phyloP scores from a whole-genome alignment of 2,797 vertebrate genomes.

The Neoniphon sammara region DNA sequence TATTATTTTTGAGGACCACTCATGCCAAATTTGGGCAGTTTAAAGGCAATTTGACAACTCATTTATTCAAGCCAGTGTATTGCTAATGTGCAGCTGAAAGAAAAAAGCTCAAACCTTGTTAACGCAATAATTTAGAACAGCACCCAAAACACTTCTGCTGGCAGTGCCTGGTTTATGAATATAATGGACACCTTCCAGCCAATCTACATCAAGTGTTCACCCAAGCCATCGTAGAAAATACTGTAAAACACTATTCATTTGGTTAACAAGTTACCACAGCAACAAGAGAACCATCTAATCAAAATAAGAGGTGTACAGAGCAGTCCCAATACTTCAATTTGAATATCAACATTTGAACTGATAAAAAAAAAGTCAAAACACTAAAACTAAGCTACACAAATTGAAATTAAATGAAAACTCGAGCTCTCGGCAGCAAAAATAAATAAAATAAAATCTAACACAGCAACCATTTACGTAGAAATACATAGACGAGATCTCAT shows the following conservation, averaged over 20 bases:
- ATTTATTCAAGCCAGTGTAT: conserved; percentile 11
- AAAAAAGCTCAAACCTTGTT: background rate
- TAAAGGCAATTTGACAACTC: background rate
- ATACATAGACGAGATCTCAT: conserved; percentile 18
- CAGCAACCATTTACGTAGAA: conserved; percentile 16
- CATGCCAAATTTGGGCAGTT: background rate
- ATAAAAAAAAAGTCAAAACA: background rate
- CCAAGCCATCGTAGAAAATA: conserved; percentile 26
- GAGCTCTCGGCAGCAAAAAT: conserved; percentile 34
- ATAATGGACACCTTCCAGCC: background rate
- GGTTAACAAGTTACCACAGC: background rate
- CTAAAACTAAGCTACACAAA: conserved; percentile 38
- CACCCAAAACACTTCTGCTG: conserved; percentile 15
- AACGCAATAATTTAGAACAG: background rate
- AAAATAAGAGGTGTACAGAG: conserved; percentile 9
- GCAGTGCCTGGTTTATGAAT: conserved; percentile 12
- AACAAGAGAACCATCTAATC: conserved; percentile 2
- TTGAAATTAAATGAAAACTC: conserved; percentile 36
- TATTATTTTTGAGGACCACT: background rate
- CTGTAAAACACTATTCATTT: conserved; percentile 7
- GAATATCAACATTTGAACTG: conserved; percentile 3
- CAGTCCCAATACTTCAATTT: conserved; percentile 22
- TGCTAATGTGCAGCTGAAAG: conserved; percentile 14
- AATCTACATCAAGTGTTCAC: conserved; percentile 7
- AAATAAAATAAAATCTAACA: conserved; percentile 38